phyloP scores from a whole-genome alignment of 2,888 invertebrate species.

The Emmelina monodactyla region DNA sequence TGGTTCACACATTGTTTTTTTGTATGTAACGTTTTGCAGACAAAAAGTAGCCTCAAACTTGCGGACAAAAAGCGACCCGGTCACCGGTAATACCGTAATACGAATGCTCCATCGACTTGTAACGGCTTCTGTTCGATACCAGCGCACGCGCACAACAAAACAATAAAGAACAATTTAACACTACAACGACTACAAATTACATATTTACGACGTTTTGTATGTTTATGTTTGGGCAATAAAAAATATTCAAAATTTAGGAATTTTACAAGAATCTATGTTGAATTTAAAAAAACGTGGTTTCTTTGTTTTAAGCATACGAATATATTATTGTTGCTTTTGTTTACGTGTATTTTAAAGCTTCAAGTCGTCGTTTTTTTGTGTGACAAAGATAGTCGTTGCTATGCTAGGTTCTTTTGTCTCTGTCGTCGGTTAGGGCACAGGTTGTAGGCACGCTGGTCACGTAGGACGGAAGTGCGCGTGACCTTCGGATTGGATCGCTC shows the following conservation, averaged over 20 bases:
- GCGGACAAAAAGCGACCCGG: slow-evolving; percentile 38
- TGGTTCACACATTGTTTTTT: background rate
- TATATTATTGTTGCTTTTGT: too few species aligned
- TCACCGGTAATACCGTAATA: slow-evolving; percentile 33
- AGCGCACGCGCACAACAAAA: background rate
- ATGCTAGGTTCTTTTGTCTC: too few species aligned
- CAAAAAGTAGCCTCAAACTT: slow-evolving; percentile 1
- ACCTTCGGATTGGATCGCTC: slow-evolving; percentile 44
- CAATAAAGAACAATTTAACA: background rate
- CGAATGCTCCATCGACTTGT: slow-evolving; percentile 20
- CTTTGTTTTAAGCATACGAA: too few species aligned
- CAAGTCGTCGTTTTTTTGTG: too few species aligned
- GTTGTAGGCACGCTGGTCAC: slow-evolving; percentile 59
- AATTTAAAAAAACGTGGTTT: too few species aligned
- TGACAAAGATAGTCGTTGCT: too few species aligned
- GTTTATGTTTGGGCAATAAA: too few species aligned
- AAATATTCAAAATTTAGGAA: too few species aligned
- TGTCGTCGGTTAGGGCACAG: too few species aligned
- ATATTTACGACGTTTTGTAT: background rate
- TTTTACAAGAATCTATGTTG: too few species aligned
- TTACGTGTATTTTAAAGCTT: too few species aligned
- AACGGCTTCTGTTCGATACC: slow-evolving; percentile 23
- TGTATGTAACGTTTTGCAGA: background rate
- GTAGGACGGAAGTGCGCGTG: slow-evolving; percentile 57
- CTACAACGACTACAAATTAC: background rate